Conservation (phyloP, 2,113 vertebrate genomes). For the Butorides virescens region DNA sequence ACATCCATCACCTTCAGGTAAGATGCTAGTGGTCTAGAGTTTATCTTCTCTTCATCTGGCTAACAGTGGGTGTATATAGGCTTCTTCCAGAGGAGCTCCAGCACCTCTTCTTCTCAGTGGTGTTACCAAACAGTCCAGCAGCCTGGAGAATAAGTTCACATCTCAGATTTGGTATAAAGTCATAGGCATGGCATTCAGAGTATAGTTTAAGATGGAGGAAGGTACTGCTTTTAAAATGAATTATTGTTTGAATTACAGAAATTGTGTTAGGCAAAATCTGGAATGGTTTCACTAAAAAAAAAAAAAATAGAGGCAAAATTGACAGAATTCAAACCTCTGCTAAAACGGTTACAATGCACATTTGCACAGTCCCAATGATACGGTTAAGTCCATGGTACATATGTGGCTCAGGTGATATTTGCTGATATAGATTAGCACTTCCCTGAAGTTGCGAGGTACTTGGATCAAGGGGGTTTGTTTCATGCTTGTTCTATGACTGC, state of each 20-base stretch:
- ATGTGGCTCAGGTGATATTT: neutral
- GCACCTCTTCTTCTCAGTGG: neutral
- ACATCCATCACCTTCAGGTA: neutral
- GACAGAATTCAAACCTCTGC: neutral
- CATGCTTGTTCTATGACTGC: neutral
- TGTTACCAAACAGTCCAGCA: neutral
- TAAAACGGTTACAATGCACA: neutral
- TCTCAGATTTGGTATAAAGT: neutral
- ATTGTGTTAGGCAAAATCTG: neutral
- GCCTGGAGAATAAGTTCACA: neutral
- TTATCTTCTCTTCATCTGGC: neutral
- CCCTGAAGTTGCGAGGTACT: neutral
- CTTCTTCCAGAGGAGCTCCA: neutral
- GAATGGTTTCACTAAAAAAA: neutral
- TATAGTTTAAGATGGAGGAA: neutral
- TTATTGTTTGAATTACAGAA: neutral
- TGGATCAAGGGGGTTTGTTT: neutral
- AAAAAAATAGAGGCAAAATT: neutral
- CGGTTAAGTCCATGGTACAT: neutral
- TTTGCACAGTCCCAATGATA: neutral
- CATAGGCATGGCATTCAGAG: neutral
- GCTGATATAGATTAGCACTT: neutral
- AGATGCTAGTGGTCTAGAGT: neutral
- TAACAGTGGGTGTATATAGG: neutral
- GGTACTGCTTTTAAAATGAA: neutral